Evolutionary conservation across 2,797 vertebrate genomes (phyloP), one percentile per base, ranked within the genome.

Genomic region (Ptychadena robeensis): DNA sequence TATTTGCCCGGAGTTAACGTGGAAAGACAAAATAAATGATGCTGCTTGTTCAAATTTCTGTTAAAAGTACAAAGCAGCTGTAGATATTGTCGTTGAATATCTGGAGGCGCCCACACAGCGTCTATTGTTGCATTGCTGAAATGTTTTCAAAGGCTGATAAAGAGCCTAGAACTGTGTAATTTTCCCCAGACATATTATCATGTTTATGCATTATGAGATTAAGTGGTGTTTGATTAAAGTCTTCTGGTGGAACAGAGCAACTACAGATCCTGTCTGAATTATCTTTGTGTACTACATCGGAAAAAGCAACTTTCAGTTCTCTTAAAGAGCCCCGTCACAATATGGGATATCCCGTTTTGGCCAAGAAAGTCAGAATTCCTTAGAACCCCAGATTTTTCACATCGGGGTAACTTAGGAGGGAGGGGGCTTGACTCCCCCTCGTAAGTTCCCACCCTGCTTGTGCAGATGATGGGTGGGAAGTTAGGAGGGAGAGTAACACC

Each of bases 141-240:
- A 32, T 28, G 3, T 57, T 73, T 73, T 32, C 30, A 27, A 32
- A 4, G 44, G 28, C 25, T 73, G 70, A 73, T 73, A n/a, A 73
- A 53, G 12, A 73, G 44, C 69, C 35, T 15, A 48, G 27, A 28
- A 40, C 25, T 70, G 10, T 70, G 40, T 57, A 30, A 57, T 73
- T 73, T 53, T 32, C 70, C 27, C 70, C 25, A 53, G 28, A 53
- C 40, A 57, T 73, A 48, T 61, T 61, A 61, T 61, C 59, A 61
- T 53, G 37, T 32, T 73, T 73, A 73, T 73, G 44, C 25, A 57
- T 57, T 32, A 71, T 71, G 68, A 73, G 70, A 44, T 73, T 57
- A 57, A 30, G 40, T 72, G 38, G 69, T 37, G 35, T 76, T 35
- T 37, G 61, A 38, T 61, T 57, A 57, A 34, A 34, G 31, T 32